Evolutionary conservation across 1,140 invertebrate species (phyloP).

Genomic region (Dinoponera quadriceps): DNA sequence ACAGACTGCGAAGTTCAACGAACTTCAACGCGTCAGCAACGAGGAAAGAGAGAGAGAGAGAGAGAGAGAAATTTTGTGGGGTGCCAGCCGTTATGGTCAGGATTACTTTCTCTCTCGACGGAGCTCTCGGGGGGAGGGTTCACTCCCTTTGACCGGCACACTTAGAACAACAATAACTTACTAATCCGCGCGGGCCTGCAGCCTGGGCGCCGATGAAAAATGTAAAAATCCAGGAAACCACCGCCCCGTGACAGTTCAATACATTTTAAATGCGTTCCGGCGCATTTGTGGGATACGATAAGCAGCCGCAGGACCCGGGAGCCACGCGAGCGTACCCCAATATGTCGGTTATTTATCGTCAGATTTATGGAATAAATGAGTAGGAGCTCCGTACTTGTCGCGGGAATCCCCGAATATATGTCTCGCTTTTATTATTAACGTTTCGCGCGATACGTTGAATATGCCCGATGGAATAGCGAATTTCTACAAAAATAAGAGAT

Average conservation of each 20-base stretch:
- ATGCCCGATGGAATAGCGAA: conserved; percentile 31
- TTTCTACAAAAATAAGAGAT: background rate
- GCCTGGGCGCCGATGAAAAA: conserved; percentile 82
- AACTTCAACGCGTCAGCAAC: conserved; percentile 1
- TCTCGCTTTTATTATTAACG: conserved; percentile 68
- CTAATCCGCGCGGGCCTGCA: conserved; percentile 78
- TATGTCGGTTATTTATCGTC: conserved; percentile 85
- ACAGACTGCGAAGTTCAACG: conserved; percentile 3
- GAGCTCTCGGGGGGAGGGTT: conserved; percentile 52
- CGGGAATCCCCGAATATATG: conserved; percentile 28
- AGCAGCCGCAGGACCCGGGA: conserved; percentile 65
- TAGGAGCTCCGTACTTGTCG: conserved; percentile 69
- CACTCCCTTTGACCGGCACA: conserved; percentile 80
- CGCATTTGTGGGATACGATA: conserved; percentile 84
- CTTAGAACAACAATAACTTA: conserved; percentile 83
- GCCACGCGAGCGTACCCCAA: conserved; percentile 74
- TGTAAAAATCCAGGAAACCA: conserved; percentile 84
- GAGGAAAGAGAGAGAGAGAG: background rate
- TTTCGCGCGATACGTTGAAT: conserved; percentile 18
- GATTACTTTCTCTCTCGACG: conserved; percentile 63
- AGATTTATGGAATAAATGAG: conserved; percentile 86
- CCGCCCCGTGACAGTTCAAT: conserved; percentile 84
- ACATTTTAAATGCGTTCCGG: conserved; percentile 86
- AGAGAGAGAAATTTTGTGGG: conserved; percentile 35
- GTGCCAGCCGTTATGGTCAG: conserved; percentile 68